These are phyloP conservation scores for Aix galericulata DNA, from an alignment of 2,113 vertebrate species.

Conservation along the genomic window DNA sequence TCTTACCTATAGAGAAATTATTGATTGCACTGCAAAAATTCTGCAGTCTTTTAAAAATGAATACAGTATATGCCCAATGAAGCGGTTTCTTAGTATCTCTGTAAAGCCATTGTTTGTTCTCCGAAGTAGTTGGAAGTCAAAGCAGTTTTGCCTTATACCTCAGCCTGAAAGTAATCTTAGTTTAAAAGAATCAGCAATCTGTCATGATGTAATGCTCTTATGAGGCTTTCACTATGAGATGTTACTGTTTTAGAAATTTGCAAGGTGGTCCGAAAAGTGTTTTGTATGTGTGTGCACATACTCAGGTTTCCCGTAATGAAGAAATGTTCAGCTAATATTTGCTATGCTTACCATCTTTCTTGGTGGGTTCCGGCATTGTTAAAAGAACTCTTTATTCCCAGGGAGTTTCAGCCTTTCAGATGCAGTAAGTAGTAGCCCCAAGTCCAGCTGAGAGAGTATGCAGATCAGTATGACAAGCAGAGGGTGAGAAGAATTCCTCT, in stretches of 20 bases:
- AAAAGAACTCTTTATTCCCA: conserved; percentile 72
- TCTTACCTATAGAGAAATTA: background rate
- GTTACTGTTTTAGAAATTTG: background rate
- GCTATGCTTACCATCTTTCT: conserved; percentile 79
- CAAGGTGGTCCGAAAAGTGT: background rate
- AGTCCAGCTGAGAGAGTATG: conserved; percentile 63
- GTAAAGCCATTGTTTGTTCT: background rate
- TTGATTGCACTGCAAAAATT: background rate
- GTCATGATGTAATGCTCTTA: background rate
- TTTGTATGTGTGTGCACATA: background rate
- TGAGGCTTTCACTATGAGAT: background rate
- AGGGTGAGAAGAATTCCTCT: conserved; percentile 62
- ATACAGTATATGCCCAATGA: background rate
- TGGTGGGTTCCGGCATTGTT: conserved; percentile 84
- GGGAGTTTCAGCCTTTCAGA: conserved; percentile 54
- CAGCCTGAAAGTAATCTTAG: background rate
- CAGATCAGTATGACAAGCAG: conserved; percentile 76
- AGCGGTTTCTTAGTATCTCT: background rate
- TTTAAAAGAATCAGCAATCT: background rate
- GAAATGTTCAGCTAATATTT: background rate
- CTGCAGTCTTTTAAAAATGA: background rate
- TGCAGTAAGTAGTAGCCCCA: conserved; percentile 68
- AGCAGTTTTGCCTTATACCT: background rate
- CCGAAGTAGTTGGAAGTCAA: background rate
- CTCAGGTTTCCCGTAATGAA: background rate